Evolutionary conservation across 2,797 vertebrate genomes (phyloP).

Genomic region (Meda fulgida): DNA sequence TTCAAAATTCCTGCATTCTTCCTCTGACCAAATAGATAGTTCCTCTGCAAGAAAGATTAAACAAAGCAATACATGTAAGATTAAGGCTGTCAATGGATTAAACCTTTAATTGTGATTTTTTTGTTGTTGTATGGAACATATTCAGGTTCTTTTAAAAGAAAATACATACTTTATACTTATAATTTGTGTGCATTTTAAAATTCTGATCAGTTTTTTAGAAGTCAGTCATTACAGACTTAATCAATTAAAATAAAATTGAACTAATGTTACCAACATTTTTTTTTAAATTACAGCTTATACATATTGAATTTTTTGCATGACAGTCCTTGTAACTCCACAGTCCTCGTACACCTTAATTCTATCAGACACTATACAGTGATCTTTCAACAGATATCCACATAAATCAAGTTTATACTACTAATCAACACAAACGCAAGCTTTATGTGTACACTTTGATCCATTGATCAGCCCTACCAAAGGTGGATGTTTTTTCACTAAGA

Average conservation of each 20-base stretch:
- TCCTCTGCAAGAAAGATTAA: slow-evolving; percentile 80
- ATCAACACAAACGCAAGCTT: too few species aligned
- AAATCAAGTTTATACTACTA: background rate
- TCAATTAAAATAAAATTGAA: background rate
- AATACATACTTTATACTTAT: background rate
- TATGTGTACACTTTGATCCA: too few species aligned
- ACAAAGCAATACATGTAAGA: background rate
- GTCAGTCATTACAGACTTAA: background rate
- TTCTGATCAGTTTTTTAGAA: background rate
- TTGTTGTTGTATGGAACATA: background rate
- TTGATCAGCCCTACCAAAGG: too few species aligned
- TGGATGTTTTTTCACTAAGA: too few species aligned
- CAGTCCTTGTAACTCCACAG: background rate
- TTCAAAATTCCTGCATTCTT: slow-evolving; percentile 98
- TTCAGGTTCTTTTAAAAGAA: background rate
- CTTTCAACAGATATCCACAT: background rate
- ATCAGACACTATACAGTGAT: background rate
- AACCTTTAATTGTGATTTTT: background rate
- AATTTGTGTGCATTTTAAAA: background rate
- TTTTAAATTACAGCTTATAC: background rate
- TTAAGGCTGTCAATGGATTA: background rate
- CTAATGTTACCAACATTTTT: background rate
- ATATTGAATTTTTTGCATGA: background rate
- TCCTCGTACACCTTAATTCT: background rate
- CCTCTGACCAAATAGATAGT: slow-evolving; percentile 96